Conservation (phyloP, 2,113 vertebrate genomes). For the Dunckerocampus dactyliophorus region DNA sequence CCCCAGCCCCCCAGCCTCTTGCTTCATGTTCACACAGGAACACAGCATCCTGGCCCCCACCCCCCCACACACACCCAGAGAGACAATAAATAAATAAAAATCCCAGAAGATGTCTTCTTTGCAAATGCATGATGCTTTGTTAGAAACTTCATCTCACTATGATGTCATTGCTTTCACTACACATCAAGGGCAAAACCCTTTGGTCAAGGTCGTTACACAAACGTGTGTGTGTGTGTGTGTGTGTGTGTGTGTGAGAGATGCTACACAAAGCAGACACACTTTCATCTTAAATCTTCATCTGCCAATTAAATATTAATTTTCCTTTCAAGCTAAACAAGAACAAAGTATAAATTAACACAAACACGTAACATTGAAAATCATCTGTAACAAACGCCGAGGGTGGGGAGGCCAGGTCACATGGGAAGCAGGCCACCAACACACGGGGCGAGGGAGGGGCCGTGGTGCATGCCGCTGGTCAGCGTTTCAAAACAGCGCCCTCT, state of each 20-base stretch:
- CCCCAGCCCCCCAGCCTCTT: slow-evolving; percentile 72
- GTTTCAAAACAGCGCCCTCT: background rate
- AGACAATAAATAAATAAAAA: slow-evolving; percentile 98
- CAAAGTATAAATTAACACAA: slow-evolving; percentile 74
- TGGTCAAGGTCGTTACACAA: slow-evolving; percentile 56
- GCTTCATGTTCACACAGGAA: slow-evolving; percentile 77
- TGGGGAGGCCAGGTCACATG: background rate
- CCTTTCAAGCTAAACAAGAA: slow-evolving; percentile 31
- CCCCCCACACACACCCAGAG: slow-evolving; percentile 46
- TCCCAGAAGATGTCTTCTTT: slow-evolving; percentile 63
- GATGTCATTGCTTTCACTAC: slow-evolving; percentile 41
- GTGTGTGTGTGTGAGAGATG: too few relatives aligned
- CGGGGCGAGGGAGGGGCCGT: background rate
- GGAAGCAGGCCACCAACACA: background rate
- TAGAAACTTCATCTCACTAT: slow-evolving; percentile 60
- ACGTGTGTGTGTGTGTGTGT: background rate
- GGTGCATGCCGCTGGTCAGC: too few relatives aligned
- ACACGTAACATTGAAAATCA: slow-evolving; percentile 58
- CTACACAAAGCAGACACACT: too few relatives aligned
- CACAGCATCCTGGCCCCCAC: slow-evolving; percentile 72
- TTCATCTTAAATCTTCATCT: background rate
- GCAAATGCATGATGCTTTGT: slow-evolving; percentile 53
- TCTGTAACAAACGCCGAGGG: background rate
- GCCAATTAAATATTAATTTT: slow-evolving; percentile 4
- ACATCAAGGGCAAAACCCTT: slow-evolving; percentile 65